Evolutionary conservation across 2,888 invertebrate species (phyloP).

Genomic region (Morpho helenor): DNA sequence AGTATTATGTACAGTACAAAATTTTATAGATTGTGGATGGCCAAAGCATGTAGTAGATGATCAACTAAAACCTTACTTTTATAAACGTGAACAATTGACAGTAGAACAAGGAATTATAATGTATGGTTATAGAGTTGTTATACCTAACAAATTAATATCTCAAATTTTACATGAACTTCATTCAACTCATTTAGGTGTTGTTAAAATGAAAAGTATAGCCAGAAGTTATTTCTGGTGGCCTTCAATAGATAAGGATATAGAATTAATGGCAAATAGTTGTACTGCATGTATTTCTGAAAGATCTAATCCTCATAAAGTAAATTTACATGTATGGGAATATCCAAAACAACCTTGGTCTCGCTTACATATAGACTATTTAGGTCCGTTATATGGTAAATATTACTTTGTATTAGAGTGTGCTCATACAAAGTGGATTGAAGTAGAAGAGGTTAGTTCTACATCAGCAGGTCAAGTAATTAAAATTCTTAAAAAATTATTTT

Average conservation of each 20-base stretch:
- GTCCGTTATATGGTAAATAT: not conserved
- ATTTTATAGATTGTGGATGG: not conserved
- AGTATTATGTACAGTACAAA: not conserved
- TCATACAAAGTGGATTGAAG: slow-evolving; percentile 6
- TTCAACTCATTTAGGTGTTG: slow-evolving; percentile 4
- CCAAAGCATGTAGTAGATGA: not conserved
- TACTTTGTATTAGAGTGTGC: not conserved
- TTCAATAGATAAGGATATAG: slow-evolving; percentile 2
- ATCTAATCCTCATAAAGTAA: not conserved
- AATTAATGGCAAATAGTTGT: slow-evolving; percentile 1
- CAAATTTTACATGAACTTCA: not conserved
- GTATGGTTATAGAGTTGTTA: slow-evolving; percentile 5
- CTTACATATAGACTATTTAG: slow-evolving; percentile 1
- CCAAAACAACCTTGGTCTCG: slow-evolving; percentile 1
- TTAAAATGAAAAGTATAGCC: slow-evolving; percentile 3
- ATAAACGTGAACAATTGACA: slow-evolving; percentile 2
- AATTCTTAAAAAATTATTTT: slow-evolving; percentile 1
- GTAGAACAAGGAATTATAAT: not conserved
- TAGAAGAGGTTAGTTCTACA: slow-evolving; percentile 1
- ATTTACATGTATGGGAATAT: slow-evolving; percentile 1
- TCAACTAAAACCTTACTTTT: slow-evolving; percentile 2
- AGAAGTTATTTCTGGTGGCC: slow-evolving; percentile 7
- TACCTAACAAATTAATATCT: slow-evolving; percentile 2
- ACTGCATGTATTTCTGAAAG: not conserved
- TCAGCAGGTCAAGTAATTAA: slow-evolving; percentile 2